A percentile compares a stretch with the other conserved stretches of the same genome.
Conservation (phyloP, 2,113 vertebrate genomes). For the Dasyprocta punctata region DNA sequence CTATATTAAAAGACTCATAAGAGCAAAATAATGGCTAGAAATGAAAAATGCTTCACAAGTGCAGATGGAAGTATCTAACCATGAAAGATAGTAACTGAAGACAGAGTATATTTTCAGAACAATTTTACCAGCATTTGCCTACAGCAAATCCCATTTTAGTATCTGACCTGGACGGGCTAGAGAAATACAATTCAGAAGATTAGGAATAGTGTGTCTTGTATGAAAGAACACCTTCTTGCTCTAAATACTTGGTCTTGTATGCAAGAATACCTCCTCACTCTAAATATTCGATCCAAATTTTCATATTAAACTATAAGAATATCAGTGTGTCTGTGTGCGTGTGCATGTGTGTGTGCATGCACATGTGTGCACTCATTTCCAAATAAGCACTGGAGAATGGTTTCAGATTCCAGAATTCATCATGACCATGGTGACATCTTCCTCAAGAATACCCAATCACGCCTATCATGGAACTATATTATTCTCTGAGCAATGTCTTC, state of each 20-base stretch:
- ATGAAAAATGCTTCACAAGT: neutral
- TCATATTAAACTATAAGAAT: neutral
- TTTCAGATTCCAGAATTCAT: neutral
- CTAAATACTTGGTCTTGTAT: neutral
- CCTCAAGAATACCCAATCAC: neutral
- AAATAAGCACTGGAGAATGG: neutral
- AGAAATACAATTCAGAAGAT: neutral
- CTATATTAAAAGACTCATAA: conserved; percentile 2
- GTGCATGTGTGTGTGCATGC: neutral
- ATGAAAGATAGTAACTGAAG: neutral
- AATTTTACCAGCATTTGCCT: conserved; percentile 3
- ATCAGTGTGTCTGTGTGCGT: neutral
- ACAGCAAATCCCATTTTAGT: neutral
- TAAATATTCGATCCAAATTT: neutral
- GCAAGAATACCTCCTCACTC: no score
- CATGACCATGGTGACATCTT: neutral
- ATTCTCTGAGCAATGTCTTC: neutral
- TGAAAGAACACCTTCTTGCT: neutral
- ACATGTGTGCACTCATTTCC: neutral
- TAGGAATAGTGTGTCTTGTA: neutral
- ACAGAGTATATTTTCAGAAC: neutral
- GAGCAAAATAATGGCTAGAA: neutral
- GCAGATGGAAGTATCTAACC: neutral
- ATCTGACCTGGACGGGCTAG: neutral
- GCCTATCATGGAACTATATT: neutral